phyloP scores from a whole-genome alignment of 2,888 invertebrate species.

The Agrypnus murinus region DNA sequence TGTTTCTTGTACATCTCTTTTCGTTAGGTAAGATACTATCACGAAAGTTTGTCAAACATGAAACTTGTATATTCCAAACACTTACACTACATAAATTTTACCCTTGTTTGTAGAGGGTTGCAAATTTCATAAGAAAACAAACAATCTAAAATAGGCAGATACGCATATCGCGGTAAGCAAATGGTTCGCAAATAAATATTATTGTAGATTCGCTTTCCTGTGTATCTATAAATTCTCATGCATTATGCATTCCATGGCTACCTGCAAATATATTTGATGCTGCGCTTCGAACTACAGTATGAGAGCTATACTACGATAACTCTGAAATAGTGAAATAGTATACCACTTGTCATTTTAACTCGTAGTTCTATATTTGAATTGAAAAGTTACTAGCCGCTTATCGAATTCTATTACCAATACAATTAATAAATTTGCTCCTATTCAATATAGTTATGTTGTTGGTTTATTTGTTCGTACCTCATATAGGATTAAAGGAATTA shows the following conservation, averaged over 20 bases:
- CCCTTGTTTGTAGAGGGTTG: constrained; percentile 15
- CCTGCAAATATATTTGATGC: constrained; percentile 22
- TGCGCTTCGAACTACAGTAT: constrained; percentile 16
- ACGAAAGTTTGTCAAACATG: neutral
- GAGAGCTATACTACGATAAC: neutral
- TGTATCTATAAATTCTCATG: constrained; percentile 58
- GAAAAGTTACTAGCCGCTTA: no score
- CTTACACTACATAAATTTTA: constrained; percentile 20
- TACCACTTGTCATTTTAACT: no score
- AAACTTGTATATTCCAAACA: constrained; percentile 4
- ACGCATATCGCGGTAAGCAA: constrained; percentile 16
- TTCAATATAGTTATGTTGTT: no score
- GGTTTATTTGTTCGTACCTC: no score
- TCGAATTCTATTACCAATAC: no score
- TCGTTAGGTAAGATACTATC: no score
- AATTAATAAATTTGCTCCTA: no score
- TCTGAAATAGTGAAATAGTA: neutral
- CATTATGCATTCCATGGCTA: constrained; percentile 54
- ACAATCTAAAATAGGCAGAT: constrained; percentile 18
- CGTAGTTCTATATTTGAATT: no score
- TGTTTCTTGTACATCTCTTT: no score
- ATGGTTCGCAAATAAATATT: constrained; percentile 35
- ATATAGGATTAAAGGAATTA: no score
- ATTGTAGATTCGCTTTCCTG: constrained; percentile 26
- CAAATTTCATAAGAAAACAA: constrained; percentile 28